A percentile compares a stretch with the other conserved stretches of the same genome.
phyloP scores from a whole-genome alignment of 1,140 invertebrate species.

The Drosophila mojavensis region DNA sequence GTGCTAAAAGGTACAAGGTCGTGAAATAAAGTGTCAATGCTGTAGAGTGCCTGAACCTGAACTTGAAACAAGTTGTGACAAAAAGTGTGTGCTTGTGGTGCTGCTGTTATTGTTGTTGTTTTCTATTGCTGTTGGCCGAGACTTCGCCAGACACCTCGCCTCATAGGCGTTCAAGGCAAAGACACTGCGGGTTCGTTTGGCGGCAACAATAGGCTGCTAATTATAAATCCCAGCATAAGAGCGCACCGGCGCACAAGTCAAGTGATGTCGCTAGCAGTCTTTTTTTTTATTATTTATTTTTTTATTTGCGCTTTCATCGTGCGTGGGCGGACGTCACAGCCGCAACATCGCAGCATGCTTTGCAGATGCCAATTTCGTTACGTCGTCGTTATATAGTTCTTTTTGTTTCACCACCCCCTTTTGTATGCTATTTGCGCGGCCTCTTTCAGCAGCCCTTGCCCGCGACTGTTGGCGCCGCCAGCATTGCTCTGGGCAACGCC shows the following conservation, averaged over 20 bases:
- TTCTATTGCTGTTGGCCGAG: constrained; percentile 34
- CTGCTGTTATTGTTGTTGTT: constrained; percentile 38
- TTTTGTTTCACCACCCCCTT: background rate
- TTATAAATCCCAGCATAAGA: constrained; percentile 76
- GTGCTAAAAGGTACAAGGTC: constrained; percentile 40
- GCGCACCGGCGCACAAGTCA: constrained; percentile 49
- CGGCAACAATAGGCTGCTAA: constrained; percentile 77
- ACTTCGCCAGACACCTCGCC: constrained; percentile 37
- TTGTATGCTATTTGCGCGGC: constrained; percentile 15
- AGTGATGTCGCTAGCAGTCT: constrained; percentile 39
- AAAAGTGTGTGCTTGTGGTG: constrained; percentile 27
- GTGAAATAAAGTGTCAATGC: constrained; percentile 28
- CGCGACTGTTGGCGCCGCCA: constrained; percentile 29
- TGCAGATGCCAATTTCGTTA: constrained; percentile 71
- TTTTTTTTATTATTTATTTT: constrained; percentile 9
- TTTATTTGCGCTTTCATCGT: constrained; percentile 25
- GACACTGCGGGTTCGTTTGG: constrained; percentile 50
- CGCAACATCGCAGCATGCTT: constrained; percentile 47
- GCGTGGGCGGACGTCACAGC: constrained; percentile 65
- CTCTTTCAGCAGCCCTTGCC: background rate
- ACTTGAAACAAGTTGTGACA: constrained; percentile 55
- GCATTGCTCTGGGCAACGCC: constrained; percentile 43
- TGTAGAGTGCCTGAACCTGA: constrained; percentile 26
- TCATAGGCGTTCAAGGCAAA: constrained; percentile 39
- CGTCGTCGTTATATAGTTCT: constrained; percentile 49